Percentiles rank a stretch among this genome's conserved stretches.
phyloP scores from a whole-genome alignment of 2,888 invertebrate genomes.

The Heliothis peltigera region DNA sequence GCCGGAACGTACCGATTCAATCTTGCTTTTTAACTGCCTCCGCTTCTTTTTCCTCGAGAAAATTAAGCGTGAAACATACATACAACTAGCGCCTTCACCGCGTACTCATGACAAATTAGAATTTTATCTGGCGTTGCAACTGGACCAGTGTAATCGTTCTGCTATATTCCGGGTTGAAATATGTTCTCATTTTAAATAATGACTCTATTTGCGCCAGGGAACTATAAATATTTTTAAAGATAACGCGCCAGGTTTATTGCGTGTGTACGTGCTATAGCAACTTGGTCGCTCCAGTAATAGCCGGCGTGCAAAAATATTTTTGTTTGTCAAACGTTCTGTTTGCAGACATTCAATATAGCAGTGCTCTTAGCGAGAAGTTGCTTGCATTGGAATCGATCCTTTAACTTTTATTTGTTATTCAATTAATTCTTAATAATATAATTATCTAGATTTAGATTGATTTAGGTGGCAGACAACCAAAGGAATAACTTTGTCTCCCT shows the following conservation, averaged over 20 bases:
- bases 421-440: slow-evolving; percentile 18
- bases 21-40: slow-evolving; percentile 72
- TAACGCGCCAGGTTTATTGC: slow-evolving; percentile 49
- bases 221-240: slow-evolving; percentile 62
- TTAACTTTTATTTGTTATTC: slow-evolving; percentile 9
- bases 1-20: slow-evolving; percentile 71
- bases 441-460: slow-evolving; percentile 31
- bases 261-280: slow-evolving; percentile 42
- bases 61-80: slow-evolving; percentile 70
- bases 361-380: slow-evolving; percentile 7
- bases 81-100: slow-evolving; percentile 30
- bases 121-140: slow-evolving; percentile 63
- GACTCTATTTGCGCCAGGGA: slow-evolving; percentile 42
- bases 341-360: slow-evolving; percentile 35
- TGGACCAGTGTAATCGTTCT: slow-evolving; percentile 49
- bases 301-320: slow-evolving; percentile 55
- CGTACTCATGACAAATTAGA: slow-evolving; percentile 66
- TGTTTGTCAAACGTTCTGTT: slow-evolving; percentile 39
- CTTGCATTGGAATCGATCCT: background rate
- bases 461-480: slow-evolving; percentile 29
- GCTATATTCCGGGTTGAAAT: slow-evolving; percentile 55
- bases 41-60: slow-evolving; percentile 67
- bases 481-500: slow-evolving; percentile 33
- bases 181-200: slow-evolving; percentile 56
- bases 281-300: slow-evolving; percentile 38